Base-by-base conservation (phyloP, 2,113 vertebrate species). In the Ophthalmolycus amberensis region DNA sequence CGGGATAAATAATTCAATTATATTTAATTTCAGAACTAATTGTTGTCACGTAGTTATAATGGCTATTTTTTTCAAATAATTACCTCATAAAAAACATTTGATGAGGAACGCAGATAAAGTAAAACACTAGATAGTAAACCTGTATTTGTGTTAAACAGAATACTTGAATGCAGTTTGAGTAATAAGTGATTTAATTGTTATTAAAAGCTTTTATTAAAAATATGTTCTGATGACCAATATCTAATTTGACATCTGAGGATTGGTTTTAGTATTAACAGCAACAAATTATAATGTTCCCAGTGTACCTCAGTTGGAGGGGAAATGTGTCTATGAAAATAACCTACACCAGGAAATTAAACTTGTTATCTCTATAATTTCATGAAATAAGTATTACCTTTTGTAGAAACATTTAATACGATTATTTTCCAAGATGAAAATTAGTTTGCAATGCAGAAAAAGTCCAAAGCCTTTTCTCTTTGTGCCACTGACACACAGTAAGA, bases 1-100 rank as follows among this genome's bases (percentile, higher is more conserved):
- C 65, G n/a, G 56, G 79, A 94, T 94, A 92, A 92, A 88, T 25
- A 7, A 18, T 34, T 37, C 32, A 1, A 25, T 40, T 10, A 15
- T 44, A 25, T 37, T 27, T 27, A 0, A 66, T 79, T 37, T 75
- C 12, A 22, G 2, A 38, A n/a, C 4, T 20, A 46, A 62, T 62
- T 10, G 2, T 62, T 68, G 9, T 52, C 4, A 63, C 29, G 0
- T 46, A 12, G 22, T 22, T 67, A 27, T 3, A 32, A 52, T 59
- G 14, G 0, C 11, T 42, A 37, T 76, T 52, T 38, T 42, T 42
- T 38, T 16, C 4, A 32, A 62, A 20, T 42, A 22, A 69, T 20
- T n/a, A 10, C 5, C 18, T 1, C 9, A 0, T 3, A 37, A 32
- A 67, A 59, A 29, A n/a, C 3, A 25, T 20, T 8, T 5, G 46